Percentiles rank a stretch among this genome's conserved stretches.
Conservation (phyloP, 2,888 invertebrate genomes). For the Drosophila infuscata region DNA sequence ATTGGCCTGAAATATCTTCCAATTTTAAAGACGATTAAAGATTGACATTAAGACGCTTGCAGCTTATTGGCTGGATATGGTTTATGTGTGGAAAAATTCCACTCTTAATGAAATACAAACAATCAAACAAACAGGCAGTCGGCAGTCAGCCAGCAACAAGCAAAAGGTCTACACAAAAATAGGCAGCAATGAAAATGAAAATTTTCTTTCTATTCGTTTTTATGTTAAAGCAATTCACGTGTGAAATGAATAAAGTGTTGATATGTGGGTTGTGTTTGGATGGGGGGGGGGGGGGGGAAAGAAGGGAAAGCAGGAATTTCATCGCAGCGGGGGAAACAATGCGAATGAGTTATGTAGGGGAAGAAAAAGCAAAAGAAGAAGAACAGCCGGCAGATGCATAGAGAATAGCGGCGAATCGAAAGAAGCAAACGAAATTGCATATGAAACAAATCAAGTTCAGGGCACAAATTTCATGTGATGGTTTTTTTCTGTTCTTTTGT, state of each 20-base stretch:
- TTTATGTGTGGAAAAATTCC: constrained; percentile 53
- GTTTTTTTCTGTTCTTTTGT: constrained; percentile 10
- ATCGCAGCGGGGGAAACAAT: constrained; percentile 39
- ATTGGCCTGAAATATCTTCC: neutral
- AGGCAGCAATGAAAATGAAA: constrained; percentile 54
- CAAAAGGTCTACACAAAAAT: constrained; percentile 56
- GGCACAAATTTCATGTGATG: constrained; percentile 52
- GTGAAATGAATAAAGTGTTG: constrained; percentile 79
- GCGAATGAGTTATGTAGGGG: constrained; percentile 58
- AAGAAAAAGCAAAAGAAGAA: neutral
- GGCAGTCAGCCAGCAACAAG: constrained; percentile 9
- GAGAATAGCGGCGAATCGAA: constrained; percentile 7
- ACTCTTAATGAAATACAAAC: constrained; percentile 57
- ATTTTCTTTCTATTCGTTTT: constrained; percentile 49
- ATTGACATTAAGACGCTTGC: neutral
- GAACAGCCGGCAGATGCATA: neutral
- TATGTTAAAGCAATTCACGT: constrained; percentile 73
- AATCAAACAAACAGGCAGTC: constrained; percentile 56
- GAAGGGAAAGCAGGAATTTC: constrained; percentile 60
- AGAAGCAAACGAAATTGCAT: constrained; percentile 22
- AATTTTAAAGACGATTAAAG: neutral
- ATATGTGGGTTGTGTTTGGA: constrained; percentile 51
- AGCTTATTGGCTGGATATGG: constrained; percentile 14
- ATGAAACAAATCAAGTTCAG: constrained; percentile 68
- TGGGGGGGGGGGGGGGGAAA: constrained; percentile 17